phyloP scores from a whole-genome alignment of 2,797 vertebrate species.

The Danio choprae region DNA sequence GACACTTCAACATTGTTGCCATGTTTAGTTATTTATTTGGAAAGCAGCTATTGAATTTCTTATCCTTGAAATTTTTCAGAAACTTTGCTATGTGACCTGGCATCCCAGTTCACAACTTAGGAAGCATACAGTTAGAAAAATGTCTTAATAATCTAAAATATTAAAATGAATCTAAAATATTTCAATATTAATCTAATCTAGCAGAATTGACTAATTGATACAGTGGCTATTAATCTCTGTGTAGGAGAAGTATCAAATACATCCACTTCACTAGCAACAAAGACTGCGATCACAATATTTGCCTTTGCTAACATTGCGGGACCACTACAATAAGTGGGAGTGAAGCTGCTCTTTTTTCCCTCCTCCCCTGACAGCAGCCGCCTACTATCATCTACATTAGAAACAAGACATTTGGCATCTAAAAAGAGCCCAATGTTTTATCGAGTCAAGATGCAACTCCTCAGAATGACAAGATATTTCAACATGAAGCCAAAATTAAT shows the following conservation, averaged over 20 bases:
- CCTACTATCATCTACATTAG: conserved; percentile 14
- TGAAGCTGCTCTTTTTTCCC: conserved; percentile 25
- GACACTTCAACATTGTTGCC: no score
- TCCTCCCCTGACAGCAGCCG: conserved; percentile 14
- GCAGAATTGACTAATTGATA: neutral
- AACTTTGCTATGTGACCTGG: neutral
- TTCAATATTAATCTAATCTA: neutral
- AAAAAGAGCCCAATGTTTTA: conserved; percentile 22
- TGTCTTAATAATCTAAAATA: neutral
- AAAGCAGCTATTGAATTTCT: no score
- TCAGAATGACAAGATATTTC: neutral
- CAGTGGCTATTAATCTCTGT: no score
- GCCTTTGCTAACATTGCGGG: conserved; percentile 2
- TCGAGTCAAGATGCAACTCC: neutral
- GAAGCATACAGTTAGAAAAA: neutral
- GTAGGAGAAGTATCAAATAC: neutral
- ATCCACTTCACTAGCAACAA: neutral
- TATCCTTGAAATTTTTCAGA: no score
- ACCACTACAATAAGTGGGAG: conserved; percentile 12
- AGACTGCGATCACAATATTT: neutral
- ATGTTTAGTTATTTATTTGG: no score
- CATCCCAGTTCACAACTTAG: neutral
- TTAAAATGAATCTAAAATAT: no score
- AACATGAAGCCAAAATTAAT: neutral
- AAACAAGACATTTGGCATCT: neutral